These are phyloP conservation scores for Eupithecia inturbata DNA, from an alignment of 2,888 invertebrate genomes.

Conservation along the genomic window DNA sequence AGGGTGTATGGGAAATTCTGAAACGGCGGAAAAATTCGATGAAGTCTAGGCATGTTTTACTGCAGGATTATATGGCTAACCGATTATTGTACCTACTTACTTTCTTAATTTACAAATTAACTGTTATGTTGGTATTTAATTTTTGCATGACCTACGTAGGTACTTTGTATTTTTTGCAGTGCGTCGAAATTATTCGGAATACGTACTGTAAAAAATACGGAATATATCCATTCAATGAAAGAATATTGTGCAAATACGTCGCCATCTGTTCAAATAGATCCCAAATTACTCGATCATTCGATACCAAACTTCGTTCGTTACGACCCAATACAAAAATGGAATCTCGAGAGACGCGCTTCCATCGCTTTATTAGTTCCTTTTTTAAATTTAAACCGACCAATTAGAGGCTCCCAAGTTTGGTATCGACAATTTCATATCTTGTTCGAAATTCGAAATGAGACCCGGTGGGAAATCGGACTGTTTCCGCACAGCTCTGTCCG, in stretches of 20 bases:
- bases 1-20: conserved; percentile 19
- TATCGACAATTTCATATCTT: conserved; percentile 64
- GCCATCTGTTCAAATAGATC: conserved; percentile 19
- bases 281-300: conserved; percentile 27
- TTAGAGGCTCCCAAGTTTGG: conserved; percentile 51
- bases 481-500: conserved; percentile 43
- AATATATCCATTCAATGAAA: conserved; percentile 2
- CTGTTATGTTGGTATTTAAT: neutral
- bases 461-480: conserved; percentile 59
- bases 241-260: conserved; percentile 18
- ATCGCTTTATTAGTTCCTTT: conserved; percentile 36
- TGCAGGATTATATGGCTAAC: neutral
- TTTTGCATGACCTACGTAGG: neutral
- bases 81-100: neutral
- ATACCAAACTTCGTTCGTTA: too few species aligned
- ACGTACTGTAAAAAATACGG: neutral
- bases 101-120: neutral
- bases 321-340: conserved; percentile 28
- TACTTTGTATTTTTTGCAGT: neutral
- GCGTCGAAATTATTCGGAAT: neutral
- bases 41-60: conserved; percentile 15
- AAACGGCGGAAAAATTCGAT: conserved; percentile 19
- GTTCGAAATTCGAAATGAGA: conserved; percentile 54
- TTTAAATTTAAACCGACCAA: conserved; percentile 51
- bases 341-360: conserved; percentile 30